Conservation (phyloP, 2,888 invertebrate species). For the Falcaria lacertinaria region DNA sequence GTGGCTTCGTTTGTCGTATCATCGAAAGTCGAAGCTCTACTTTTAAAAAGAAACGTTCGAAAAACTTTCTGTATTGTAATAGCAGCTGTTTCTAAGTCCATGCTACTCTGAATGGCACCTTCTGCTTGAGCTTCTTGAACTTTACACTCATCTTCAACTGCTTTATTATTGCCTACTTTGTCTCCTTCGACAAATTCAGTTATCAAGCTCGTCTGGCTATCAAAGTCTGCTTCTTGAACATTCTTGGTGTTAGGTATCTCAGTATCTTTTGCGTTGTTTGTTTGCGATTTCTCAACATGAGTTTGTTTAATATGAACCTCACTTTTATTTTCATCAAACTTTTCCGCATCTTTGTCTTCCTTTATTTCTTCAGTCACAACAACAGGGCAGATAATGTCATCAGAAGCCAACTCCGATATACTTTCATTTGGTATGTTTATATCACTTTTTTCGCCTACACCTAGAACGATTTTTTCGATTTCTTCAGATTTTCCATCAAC, state of each 20-base stretch:
- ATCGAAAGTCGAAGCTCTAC: conserved; percentile 64
- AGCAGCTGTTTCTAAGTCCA: conserved; percentile 76
- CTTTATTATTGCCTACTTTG: neutral
- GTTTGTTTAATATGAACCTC: no score
- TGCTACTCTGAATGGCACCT: conserved; percentile 26
- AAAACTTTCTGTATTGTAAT: conserved; percentile 81
- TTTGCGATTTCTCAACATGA: no score
- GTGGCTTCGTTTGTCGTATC: conserved; percentile 49
- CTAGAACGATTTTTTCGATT: neutral
- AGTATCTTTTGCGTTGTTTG: neutral
- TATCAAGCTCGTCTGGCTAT: neutral
- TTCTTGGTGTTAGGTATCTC: neutral
- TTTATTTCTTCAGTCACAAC: neutral
- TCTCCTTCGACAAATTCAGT: neutral
- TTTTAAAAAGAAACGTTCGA: conserved; percentile 69
- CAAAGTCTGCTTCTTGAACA: neutral
- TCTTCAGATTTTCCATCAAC: neutral
- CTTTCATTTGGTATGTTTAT: neutral
- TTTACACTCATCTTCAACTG: neutral
- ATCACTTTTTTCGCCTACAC: neutral
- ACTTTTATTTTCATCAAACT: neutral
- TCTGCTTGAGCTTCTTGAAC: neutral
- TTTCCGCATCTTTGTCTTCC: neutral
- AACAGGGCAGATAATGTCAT: neutral
- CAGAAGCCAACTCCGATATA: neutral